Evolutionary conservation across 2,113 vertebrate genomes (phyloP).

Genomic region (Vulpes ferrilata): DNA sequence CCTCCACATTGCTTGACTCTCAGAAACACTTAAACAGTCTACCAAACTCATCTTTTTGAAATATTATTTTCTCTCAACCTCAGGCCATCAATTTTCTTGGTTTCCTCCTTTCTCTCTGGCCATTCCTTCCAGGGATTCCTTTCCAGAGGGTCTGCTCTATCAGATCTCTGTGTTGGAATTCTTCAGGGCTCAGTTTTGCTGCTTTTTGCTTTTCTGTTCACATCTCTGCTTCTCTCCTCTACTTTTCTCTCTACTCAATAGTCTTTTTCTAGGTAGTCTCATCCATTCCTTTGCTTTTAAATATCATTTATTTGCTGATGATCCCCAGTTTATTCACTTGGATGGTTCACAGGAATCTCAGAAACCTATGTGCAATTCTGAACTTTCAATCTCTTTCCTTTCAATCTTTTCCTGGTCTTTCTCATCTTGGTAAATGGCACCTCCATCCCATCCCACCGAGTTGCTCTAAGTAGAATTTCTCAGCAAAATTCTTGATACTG

Average conservation of each 20-base stretch:
- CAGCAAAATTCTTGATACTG: not conserved
- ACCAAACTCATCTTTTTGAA: not conserved
- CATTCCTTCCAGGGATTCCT: not conserved
- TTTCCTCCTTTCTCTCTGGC: not conserved
- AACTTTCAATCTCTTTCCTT: not conserved
- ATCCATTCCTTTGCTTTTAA: not conserved
- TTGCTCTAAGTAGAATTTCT: not conserved
- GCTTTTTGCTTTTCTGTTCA: not conserved
- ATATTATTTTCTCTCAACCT: not conserved
- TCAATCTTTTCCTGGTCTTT: not conserved
- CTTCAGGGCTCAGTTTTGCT: not conserved
- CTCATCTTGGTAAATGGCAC: not conserved
- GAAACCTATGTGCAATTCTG: not conserved
- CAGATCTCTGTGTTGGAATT: not conserved
- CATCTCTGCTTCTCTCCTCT: not conserved
- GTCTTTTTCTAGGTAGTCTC: not conserved
- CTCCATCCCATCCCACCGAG: not conserved
- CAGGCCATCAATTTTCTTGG: not conserved
- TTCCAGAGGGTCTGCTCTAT: not conserved
- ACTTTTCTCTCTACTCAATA: not conserved
- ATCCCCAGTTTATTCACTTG: not conserved
- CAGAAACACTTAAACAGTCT: not conserved
- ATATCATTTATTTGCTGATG: not conserved
- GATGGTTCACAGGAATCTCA: not conserved
- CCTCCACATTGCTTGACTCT: not conserved